Percentiles rank a stretch among this genome's conserved stretches.
Evolutionary conservation across 2,113 vertebrate species (phyloP).

Genomic region (Sterna hirundo): DNA sequence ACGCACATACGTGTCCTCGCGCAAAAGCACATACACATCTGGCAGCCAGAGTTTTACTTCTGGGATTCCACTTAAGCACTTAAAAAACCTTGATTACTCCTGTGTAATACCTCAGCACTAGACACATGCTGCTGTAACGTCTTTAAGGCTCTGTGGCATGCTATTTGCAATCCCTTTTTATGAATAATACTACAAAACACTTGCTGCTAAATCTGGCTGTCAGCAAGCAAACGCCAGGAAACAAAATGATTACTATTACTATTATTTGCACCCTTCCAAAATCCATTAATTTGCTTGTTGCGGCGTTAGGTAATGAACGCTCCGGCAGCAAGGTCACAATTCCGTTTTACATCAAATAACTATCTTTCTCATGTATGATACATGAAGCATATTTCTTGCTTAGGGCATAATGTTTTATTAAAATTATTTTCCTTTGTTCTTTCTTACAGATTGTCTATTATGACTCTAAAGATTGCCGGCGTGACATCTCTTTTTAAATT

Average conservation of each 20-base stretch:
- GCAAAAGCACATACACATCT: neutral
- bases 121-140: neutral
- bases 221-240: conserved; percentile 56
- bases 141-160: conserved; percentile 38
- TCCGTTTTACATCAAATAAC: conserved; percentile 49
- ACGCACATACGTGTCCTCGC: neutral
- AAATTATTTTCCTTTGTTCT: conserved; percentile 72
- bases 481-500: conserved; percentile 44
- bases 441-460: conserved; percentile 49
- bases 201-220: conserved; percentile 46
- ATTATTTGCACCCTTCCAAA: conserved; percentile 46
- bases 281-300: conserved; percentile 64
- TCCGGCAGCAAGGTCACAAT: conserved; percentile 66
- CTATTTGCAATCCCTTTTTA: conserved; percentile 39
- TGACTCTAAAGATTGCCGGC: conserved; percentile 44
- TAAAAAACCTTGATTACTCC: neutral
- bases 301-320: conserved; percentile 41
- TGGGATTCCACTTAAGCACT: neutral
- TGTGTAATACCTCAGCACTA: neutral
- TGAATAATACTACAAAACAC: conserved; percentile 48
- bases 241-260: conserved; percentile 36
- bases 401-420: conserved; percentile 70
- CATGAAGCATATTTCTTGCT: conserved; percentile 62
- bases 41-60: neutral
- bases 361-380: conserved; percentile 57